Evolutionary conservation across 1,140 invertebrate genomes (phyloP), one percentile per base, ranked within the genome.

Genomic region (Calephelis virginiensis): DNA sequence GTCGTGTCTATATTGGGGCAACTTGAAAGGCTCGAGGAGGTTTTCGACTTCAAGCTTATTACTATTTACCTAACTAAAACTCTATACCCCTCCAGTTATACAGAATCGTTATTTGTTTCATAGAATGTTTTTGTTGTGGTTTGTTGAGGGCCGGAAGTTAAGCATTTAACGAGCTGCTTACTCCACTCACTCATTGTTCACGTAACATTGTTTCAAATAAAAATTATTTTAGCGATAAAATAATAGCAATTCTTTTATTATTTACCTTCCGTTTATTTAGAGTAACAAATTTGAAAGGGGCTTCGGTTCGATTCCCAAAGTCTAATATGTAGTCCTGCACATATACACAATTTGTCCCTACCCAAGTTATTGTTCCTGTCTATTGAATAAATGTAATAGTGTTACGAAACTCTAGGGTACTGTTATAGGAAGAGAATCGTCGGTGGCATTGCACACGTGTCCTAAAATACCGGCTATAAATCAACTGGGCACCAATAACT

Each of bases 41-140:
- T 86, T 83, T 78, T 74, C 67, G 72, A 83, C 78, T 81, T 80
- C 74, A 63, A 76, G 79, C 83, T 85, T 85, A 85, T 83, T 85
- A 81, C 78, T 86, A 78, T 85, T 84, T 86, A 81, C 80, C 76
- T 84, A 81, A 73, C 74, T 72, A 60, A 70, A 67, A 71, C 67
- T 71, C 59, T 59, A 47, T 3, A 28, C 68, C 17, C 10, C 17
- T 11, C 12, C 11, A 11, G 53, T 37, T 37, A 37, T 38, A 37
- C 37, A 17, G 53, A 59, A 37, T 59, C 17, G 9, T 53, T 59
- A 59, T 59, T 56, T 10, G 50, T 59, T 59, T 28, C 53, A 59
- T 12, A 38, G 28, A 14, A 28, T 28, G 53, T 59, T 56, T 50
- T 56, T 56, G 50, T 59, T 59, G 53, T n/a, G 11, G 53, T 59